A percentile compares a stretch with the other conserved stretches of the same genome.
Evolutionary conservation across 2,113 vertebrate species (phyloP).

Genomic region (Monopterus albus): DNA sequence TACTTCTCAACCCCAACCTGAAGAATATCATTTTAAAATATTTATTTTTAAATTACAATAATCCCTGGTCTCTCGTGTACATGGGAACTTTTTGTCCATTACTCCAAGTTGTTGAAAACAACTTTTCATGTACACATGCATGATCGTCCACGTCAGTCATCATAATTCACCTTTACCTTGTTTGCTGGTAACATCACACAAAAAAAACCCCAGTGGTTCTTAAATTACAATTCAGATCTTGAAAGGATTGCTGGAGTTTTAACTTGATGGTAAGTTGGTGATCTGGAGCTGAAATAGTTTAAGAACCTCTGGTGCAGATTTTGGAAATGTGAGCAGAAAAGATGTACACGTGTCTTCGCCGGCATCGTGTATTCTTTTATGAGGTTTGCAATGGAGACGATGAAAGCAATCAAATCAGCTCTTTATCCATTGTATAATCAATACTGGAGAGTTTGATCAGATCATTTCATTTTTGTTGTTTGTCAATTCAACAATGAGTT

Average conservation of each 20-base stretch:
- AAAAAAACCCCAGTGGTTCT: slow-evolving; percentile 46
- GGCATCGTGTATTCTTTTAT: slow-evolving; percentile 75
- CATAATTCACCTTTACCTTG: slow-evolving; percentile 32
- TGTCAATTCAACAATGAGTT: slow-evolving; percentile 79
- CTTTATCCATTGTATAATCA: slow-evolving; percentile 79
- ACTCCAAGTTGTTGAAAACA: slow-evolving; percentile 90
- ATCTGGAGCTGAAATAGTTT: slow-evolving; percentile 6
- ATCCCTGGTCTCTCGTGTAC: slow-evolving; percentile 89
- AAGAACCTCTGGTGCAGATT: slow-evolving; percentile 45
- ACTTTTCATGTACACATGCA: slow-evolving; percentile 94
- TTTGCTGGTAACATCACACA: slow-evolving; percentile 20
- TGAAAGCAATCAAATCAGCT: background rate
- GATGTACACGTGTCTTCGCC: slow-evolving; percentile 62
- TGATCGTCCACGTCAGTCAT: slow-evolving; percentile 68
- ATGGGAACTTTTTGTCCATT: slow-evolving; percentile 88
- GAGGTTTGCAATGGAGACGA: slow-evolving; percentile 81
- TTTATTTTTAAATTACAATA: slow-evolving; percentile 66
- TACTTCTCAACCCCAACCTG: slow-evolving; percentile 54
- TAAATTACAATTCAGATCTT: slow-evolving; percentile 14
- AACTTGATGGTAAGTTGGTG: no score
- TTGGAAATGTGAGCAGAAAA: slow-evolving; percentile 44
- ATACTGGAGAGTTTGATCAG: slow-evolving; percentile 8
- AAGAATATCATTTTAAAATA: slow-evolving; percentile 98
- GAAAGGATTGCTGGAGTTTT: no score
- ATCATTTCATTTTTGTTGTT: slow-evolving; percentile 27